Evolutionary conservation across 1,140 invertebrate genomes (phyloP).

Genomic region (Plectrocnemia conspersa): DNA sequence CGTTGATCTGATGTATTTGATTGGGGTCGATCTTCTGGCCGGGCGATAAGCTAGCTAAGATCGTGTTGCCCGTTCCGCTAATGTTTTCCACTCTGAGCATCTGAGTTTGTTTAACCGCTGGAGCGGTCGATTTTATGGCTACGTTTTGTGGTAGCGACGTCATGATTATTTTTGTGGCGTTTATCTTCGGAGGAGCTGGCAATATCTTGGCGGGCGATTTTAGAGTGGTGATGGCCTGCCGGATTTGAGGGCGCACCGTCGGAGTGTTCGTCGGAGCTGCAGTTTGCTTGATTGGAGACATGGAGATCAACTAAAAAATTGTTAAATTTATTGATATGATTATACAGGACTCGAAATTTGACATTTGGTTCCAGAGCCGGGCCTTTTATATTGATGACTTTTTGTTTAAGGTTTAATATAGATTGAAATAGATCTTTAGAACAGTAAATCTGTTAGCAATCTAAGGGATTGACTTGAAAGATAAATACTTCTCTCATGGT

Average conservation of each 20-base stretch:
- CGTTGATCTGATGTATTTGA: slow-evolving; percentile 66
- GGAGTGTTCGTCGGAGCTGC: slow-evolving; percentile 19
- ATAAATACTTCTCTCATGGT: no score
- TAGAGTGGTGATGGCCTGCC: slow-evolving; percentile 45
- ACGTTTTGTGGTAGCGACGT: slow-evolving; percentile 58
- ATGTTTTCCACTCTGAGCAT: slow-evolving; percentile 24
- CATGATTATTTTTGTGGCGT: slow-evolving; percentile 50
- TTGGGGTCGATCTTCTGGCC: slow-evolving; percentile 53
- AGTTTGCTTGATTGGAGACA: slow-evolving; percentile 41
- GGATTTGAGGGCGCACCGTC: slow-evolving; percentile 18
- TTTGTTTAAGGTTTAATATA: no score
- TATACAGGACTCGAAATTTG: no score
- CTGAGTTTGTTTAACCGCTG: slow-evolving; percentile 12
- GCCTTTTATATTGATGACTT: no score
- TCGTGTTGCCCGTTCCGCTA: slow-evolving; percentile 13
- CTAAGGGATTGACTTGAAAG: no score
- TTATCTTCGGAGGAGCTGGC: slow-evolving; percentile 55
- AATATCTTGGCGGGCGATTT: slow-evolving; percentile 67
- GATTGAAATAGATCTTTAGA: no score
- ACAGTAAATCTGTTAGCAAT: no score
- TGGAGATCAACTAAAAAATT: slow-evolving; percentile 42
- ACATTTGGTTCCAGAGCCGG: no score
- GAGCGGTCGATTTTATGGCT: slow-evolving; percentile 39
- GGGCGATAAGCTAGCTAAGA: slow-evolving; percentile 31
- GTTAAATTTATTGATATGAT: no score